Evolutionary conservation across 2,888 invertebrate species (phyloP).

Genomic region (Drosophila silvestris): DNA sequence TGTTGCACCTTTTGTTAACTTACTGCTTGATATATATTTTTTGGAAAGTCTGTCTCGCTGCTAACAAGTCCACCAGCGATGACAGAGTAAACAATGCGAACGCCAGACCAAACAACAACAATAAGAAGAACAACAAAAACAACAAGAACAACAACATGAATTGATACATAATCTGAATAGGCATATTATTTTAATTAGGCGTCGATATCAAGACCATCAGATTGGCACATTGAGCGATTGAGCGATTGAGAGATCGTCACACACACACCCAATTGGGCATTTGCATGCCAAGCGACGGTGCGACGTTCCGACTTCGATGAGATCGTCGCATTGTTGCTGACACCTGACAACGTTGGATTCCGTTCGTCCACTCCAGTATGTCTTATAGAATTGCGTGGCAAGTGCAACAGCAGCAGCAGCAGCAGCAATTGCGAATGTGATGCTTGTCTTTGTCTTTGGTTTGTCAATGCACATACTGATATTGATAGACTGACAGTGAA

Average conservation of each 20-base stretch:
- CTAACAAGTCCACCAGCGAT: conserved; percentile 18
- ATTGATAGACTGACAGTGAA: conserved; percentile 75
- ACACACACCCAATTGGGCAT: conserved; percentile 62
- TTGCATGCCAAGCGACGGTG: conserved; percentile 58
- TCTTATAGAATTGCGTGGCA: conserved; percentile 72
- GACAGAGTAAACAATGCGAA: conserved; percentile 41
- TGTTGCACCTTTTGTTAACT: conserved; percentile 33
- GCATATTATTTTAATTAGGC: conserved; percentile 82
- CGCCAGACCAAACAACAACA: conserved; percentile 13
- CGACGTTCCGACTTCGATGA: conserved; percentile 49
- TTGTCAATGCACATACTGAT: conserved; percentile 52
- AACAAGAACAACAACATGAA: conserved; percentile 34
- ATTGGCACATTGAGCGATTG: conserved; percentile 72
- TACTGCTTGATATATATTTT: conserved; percentile 9
- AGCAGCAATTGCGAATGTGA: conserved; percentile 36
- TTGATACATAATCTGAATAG: conserved; percentile 75
- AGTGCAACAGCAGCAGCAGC: conserved; percentile 53
- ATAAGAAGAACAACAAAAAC: conserved; percentile 4
- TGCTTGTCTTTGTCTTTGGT: conserved; percentile 65
- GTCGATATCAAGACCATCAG: conserved; percentile 73
- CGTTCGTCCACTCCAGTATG: conserved; percentile 17
- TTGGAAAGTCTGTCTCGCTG: conserved; percentile 32
- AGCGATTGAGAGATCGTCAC: conserved; percentile 66
- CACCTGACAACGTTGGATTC: conserved; percentile 70
- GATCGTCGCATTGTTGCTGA: conserved; percentile 70